phyloP scores from a whole-genome alignment of 2,888 invertebrate species.

The Ectropis crepuscularia region DNA sequence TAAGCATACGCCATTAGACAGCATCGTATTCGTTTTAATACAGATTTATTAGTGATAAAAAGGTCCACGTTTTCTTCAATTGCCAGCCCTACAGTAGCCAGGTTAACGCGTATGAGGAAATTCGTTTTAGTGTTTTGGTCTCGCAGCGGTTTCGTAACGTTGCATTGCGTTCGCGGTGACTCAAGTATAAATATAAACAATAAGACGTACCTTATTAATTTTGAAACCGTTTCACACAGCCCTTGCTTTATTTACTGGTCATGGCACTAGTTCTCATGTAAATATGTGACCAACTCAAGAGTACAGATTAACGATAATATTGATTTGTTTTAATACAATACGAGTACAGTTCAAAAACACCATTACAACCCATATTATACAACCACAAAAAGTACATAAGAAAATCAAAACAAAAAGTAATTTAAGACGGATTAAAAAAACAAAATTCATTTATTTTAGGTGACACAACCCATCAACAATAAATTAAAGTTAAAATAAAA shows the following conservation, averaged over 20 bases:
- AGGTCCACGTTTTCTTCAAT: background rate
- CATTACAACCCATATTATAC: too few species aligned
- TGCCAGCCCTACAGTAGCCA: slow-evolving; percentile 48
- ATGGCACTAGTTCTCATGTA: slow-evolving; percentile 21
- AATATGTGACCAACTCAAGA: background rate
- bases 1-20: too few species aligned
- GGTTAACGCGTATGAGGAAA: slow-evolving; percentile 67
- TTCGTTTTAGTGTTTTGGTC: slow-evolving; percentile 62
- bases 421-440: too few species aligned
- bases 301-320: background rate
- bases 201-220: slow-evolving; percentile 52
- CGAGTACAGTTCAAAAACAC: too few species aligned
- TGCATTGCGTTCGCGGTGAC: slow-evolving; percentile 50
- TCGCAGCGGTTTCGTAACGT: slow-evolving; percentile 59
- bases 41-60: too few species aligned
- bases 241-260: slow-evolving; percentile 31
- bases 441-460: too few species aligned
- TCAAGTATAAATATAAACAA: slow-evolving; percentile 59
- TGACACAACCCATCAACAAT: too few species aligned
- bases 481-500: too few species aligned
- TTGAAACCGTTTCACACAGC: slow-evolving; percentile 53
- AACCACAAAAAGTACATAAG: too few species aligned
- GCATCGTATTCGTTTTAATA: too few species aligned
- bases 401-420: too few species aligned
- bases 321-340: too few species aligned